A percentile compares a stretch with the other conserved stretches of the same genome.
These are phyloP conservation scores for Drosophila subobscura DNA, from an alignment of 1,140 invertebrate species.

Conservation along the genomic window DNA sequence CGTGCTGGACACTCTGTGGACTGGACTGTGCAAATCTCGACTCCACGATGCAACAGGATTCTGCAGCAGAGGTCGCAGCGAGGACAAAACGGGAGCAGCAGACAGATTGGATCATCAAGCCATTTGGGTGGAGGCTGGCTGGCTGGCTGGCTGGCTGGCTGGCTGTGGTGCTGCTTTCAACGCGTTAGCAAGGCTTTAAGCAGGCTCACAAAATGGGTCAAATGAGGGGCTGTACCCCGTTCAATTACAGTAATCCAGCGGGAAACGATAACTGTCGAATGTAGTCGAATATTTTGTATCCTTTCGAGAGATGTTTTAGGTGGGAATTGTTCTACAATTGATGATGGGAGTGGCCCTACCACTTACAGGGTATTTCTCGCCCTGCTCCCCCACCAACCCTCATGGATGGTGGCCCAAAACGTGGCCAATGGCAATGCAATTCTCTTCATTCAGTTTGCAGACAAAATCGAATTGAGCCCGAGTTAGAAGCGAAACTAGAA, in stretches of 20 bases:
- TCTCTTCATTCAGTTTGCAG: conserved; percentile 70
- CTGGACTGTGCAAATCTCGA: no score
- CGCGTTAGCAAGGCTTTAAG: conserved; percentile 21
- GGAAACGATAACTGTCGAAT: no score
- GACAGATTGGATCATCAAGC: conserved; percentile 43
- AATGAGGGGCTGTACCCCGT: background rate
- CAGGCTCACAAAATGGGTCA: background rate
- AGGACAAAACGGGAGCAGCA: conserved; percentile 5
- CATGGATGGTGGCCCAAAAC: conserved; percentile 11
- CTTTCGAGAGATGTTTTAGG: no score
- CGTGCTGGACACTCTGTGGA: no score
- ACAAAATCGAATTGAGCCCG: conserved; percentile 73
- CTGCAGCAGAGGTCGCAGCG: background rate
- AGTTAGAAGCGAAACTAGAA: conserved; percentile 53
- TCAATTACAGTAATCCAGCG: no score
- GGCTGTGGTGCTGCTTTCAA: conserved; percentile 18
- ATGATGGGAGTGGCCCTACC: no score
- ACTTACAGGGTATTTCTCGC: conserved; percentile 19
- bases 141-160: conserved; percentile 2
- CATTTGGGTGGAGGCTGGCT: no score
- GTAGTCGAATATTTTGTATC: no score
- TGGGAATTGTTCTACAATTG: no score
- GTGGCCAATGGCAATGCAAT: conserved; percentile 69
- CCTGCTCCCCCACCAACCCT: no score
- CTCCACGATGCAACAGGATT: no score